Conservation (phyloP, 2,113 vertebrate species). For the Periophthalmus modestus region DNA sequence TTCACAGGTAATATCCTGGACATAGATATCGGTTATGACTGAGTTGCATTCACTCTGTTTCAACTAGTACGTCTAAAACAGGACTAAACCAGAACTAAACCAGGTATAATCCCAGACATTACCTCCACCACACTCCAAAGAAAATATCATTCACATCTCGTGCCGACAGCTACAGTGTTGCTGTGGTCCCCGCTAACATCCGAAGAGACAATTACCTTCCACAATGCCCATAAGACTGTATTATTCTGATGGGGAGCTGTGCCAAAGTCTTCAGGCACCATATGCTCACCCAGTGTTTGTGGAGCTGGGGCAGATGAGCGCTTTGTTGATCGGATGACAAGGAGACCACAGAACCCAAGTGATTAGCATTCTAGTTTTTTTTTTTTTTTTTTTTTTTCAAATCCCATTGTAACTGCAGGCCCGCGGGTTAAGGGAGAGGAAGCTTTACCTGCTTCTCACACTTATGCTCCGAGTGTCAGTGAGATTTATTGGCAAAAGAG, state of each 20-base stretch:
- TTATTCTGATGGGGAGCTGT: conserved; percentile 30
- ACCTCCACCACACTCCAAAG: conserved; percentile 19
- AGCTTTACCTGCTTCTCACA: conserved; percentile 24
- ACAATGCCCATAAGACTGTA: conserved; percentile 25
- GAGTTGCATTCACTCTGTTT: too few species aligned
- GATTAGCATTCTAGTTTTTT: conserved; percentile 42
- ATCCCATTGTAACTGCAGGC: conserved; percentile 54
- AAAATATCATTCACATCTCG: conserved; percentile 63
- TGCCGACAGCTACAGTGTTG: conserved; percentile 46
- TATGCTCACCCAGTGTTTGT: conserved; percentile 52
- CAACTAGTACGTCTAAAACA: too few species aligned
- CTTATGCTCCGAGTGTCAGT: conserved; percentile 7
- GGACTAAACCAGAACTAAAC: too few species aligned
- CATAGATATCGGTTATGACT: too few species aligned
- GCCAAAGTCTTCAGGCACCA: conserved; percentile 51
- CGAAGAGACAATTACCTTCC: conserved; percentile 54
- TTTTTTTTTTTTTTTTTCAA: too few species aligned
- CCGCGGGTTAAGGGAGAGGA: conserved; percentile 46
- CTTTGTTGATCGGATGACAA: conserved; percentile 61
- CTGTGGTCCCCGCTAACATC: conserved; percentile 28
- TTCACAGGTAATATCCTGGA: too few species aligned
- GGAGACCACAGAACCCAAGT: conserved; percentile 24
- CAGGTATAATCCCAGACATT: background rate
- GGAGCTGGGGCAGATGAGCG: conserved; percentile 58
- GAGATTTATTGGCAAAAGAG: conserved; percentile 7